Evolutionary conservation across 2,888 invertebrate genomes (phyloP).

Genomic region (Aleiodes testaceus): DNA sequence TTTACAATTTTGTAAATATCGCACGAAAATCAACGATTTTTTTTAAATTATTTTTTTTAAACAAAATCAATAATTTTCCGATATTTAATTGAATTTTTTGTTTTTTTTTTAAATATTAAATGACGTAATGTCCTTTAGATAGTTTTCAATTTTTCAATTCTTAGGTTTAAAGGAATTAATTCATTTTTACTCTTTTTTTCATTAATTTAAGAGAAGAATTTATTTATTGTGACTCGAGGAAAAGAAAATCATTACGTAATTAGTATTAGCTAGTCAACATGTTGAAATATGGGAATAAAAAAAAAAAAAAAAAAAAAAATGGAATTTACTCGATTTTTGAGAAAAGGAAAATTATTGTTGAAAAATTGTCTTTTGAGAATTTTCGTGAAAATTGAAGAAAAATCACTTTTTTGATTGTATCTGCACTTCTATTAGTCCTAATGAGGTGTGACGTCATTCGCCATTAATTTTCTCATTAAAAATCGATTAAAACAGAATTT

Average conservation of each 20-base stretch:
- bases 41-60: background rate
- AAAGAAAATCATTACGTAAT: constrained; percentile 45
- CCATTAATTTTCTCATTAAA: no score
- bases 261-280: constrained; percentile 67
- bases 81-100: background rate
- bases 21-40: constrained; percentile 5
- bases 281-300: constrained; percentile 40
- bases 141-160: constrained; percentile 7
- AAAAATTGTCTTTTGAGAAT: no score
- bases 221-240: background rate
- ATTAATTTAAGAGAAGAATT: background rate
- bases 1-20: constrained; percentile 19
- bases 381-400: no score
- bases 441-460: no score
- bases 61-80: background rate
- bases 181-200: constrained; percentile 4
- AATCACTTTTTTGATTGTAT: no score
- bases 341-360: background rate
- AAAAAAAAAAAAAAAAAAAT: background rate
- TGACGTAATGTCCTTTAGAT: background rate
- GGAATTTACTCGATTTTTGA: no score
- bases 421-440: no score
- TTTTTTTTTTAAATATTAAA: background rate
- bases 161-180: background rate
- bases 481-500: no score